Conservation (phyloP, 1,140 invertebrate species). For the Vollenhovia emeryi region DNA sequence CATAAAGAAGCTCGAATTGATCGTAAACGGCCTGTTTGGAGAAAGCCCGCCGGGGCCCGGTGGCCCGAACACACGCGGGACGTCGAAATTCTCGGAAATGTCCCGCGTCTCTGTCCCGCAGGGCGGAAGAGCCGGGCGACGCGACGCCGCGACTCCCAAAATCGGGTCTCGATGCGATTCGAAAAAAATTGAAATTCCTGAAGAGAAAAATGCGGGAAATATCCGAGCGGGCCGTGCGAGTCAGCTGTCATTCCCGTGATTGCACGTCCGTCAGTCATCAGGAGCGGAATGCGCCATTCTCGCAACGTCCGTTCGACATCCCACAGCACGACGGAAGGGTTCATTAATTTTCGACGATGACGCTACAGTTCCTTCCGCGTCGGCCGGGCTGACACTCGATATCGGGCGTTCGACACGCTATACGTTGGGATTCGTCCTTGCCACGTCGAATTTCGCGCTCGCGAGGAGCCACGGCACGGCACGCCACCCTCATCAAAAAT, state of each 20-base stretch:
- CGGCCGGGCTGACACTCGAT: conserved; percentile 44
- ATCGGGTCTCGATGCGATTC: conserved; percentile 43
- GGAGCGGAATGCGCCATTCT: conserved; percentile 69
- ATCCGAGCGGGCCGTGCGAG: conserved; percentile 57
- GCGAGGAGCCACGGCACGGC: conserved; percentile 21
- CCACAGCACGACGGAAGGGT: conserved; percentile 56
- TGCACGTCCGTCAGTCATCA: conserved; percentile 72
- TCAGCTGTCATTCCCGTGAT: conserved; percentile 72
- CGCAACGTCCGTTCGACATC: conserved; percentile 55
- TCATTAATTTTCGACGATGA: conserved; percentile 71
- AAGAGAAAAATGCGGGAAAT: conserved; percentile 67
- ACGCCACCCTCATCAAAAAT: background rate
- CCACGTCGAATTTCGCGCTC: conserved; percentile 35
- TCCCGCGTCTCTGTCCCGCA: conserved; percentile 1
- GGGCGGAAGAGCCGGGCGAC: background rate
- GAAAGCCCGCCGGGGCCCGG: conserved; percentile 10
- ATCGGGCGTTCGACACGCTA: conserved; percentile 23
- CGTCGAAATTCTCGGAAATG: conserved; percentile 53
- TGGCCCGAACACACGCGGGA: background rate
- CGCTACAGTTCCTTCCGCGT: conserved; percentile 29
- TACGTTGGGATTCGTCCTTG: conserved; percentile 16
- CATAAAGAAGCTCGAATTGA: conserved; percentile 80
- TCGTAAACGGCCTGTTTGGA: conserved; percentile 75
- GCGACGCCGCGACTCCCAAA: conserved; percentile 56
- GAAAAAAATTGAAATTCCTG: conserved; percentile 75